Conservation (phyloP, 2,113 vertebrate genomes). For the Synodontis membranacea region DNA sequence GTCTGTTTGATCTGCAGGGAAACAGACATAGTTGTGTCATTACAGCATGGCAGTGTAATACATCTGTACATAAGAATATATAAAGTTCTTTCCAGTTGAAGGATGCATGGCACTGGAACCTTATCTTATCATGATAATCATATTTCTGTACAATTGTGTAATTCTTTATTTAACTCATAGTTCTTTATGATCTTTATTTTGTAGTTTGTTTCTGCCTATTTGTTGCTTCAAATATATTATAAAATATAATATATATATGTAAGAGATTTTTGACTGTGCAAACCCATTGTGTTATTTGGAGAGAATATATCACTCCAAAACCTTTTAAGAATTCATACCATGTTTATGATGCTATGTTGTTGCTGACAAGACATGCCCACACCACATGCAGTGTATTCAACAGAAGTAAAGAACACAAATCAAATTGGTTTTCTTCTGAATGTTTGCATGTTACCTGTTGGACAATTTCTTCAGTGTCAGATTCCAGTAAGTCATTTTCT, state of each 20-base stretch:
- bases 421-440: not conserved
- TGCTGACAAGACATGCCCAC: not conserved
- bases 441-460: not conserved
- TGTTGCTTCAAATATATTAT: too few species aligned
- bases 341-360: not conserved
- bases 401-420: too few species aligned
- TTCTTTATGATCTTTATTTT: too few species aligned
- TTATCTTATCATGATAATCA: too few species aligned
- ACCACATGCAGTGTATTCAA: not conserved
- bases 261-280: not conserved
- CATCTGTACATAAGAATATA: not conserved
- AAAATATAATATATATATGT: too few species aligned
- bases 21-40: not conserved
- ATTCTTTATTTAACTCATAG: too few species aligned
- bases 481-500: not conserved
- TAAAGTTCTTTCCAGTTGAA: not conserved
- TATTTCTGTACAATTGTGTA: too few species aligned
- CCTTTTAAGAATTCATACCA: not conserved
- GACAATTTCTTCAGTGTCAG: not conserved
- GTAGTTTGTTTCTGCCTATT: too few species aligned
- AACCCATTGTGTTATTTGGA: not conserved
- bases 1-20: not conserved
- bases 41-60: not conserved
- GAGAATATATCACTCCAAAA: not conserved
- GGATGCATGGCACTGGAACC: too few species aligned